Percentiles rank a stretch among this genome's conserved stretches.
Evolutionary conservation across 2,113 vertebrate species (phyloP).

Genomic region (Chlamydotis undulata): DNA sequence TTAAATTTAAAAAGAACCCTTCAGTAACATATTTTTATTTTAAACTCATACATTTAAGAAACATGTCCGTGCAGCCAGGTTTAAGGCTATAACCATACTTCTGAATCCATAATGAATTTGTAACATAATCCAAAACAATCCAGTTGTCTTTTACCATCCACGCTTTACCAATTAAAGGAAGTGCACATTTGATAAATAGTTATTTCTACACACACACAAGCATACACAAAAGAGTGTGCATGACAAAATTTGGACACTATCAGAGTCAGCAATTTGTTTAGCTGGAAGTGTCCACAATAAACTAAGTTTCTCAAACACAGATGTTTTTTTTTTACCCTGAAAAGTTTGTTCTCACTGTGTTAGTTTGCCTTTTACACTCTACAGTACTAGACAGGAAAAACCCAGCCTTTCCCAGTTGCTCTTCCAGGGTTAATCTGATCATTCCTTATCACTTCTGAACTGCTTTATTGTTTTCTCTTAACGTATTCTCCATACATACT

Average conservation of each 20-base stretch:
- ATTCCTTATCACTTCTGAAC: not conserved
- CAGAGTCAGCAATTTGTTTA: not conserved
- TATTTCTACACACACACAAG: not conserved
- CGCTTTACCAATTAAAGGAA: not conserved
- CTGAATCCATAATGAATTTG: not conserved
- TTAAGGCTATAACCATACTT: not conserved
- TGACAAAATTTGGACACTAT: not conserved
- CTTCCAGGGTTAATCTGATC: not conserved
- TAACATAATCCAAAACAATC: not conserved
- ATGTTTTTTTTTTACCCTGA: not conserved
- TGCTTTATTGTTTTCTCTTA: not conserved
- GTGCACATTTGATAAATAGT: not conserved
- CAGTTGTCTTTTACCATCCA: not conserved
- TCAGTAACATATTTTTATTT: not conserved
- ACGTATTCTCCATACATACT: not conserved
- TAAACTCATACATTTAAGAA: not conserved
- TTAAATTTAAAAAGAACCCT: not conserved
- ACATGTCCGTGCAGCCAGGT: not conserved
- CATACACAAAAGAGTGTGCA: not conserved
- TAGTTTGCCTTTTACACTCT: not conserved
- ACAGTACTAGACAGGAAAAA: not conserved
- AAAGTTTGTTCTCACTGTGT: not conserved
- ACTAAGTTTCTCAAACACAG: not conserved
- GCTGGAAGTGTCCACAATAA: not conserved
- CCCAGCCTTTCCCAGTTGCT: not conserved